Percentiles rank a stretch among this genome's conserved stretches.
These are phyloP conservation scores for Trilocha varians DNA, from an alignment of 2,888 invertebrate species.

Conservation along the genomic window DNA sequence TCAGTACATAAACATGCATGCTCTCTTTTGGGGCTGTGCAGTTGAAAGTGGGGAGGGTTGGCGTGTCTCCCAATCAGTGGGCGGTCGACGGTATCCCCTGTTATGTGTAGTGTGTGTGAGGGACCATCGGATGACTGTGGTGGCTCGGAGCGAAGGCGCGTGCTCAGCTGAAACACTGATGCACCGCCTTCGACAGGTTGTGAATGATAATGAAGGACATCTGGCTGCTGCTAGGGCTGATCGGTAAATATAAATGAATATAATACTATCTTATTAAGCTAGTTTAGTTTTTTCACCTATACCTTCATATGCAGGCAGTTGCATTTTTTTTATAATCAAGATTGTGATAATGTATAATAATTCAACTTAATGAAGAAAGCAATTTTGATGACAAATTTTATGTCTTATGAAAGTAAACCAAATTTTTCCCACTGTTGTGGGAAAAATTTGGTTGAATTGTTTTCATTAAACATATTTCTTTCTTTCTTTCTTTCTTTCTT, in stretches of 20 bases:
- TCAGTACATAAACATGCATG: slow-evolving; percentile 85
- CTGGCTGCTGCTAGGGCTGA: slow-evolving; percentile 90
- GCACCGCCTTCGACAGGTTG: slow-evolving; percentile 81
- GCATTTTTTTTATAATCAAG: too few relatives aligned
- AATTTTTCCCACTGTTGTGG: too few relatives aligned
- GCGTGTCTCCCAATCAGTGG: slow-evolving; percentile 90
- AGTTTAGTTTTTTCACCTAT: too few relatives aligned
- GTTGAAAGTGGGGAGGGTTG: slow-evolving; percentile 92
- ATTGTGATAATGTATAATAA: too few relatives aligned
- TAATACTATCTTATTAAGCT: too few relatives aligned
- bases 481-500: too few relatives aligned
- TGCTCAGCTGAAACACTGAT: slow-evolving; percentile 81
- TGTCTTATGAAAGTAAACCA: too few relatives aligned
- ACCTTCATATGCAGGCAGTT: too few relatives aligned
- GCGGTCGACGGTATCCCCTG: slow-evolving; percentile 86
- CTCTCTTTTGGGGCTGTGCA: slow-evolving; percentile 96
- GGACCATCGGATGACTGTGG: slow-evolving; percentile 94
- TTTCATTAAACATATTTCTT: too few relatives aligned
- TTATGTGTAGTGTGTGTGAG: slow-evolving; percentile 91
- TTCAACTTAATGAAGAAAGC: too few relatives aligned
- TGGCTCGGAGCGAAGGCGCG: slow-evolving; percentile 90
- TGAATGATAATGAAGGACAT: slow-evolving; percentile 90
- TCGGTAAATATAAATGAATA: slow-evolving; percentile 59
- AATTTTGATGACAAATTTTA: too few relatives aligned
- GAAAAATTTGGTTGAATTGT: too few relatives aligned